A percentile compares a stretch with the other conserved stretches of the same genome.
phyloP scores from a whole-genome alignment of 2,888 invertebrate genomes.

The Ophion slaviceki region DNA sequence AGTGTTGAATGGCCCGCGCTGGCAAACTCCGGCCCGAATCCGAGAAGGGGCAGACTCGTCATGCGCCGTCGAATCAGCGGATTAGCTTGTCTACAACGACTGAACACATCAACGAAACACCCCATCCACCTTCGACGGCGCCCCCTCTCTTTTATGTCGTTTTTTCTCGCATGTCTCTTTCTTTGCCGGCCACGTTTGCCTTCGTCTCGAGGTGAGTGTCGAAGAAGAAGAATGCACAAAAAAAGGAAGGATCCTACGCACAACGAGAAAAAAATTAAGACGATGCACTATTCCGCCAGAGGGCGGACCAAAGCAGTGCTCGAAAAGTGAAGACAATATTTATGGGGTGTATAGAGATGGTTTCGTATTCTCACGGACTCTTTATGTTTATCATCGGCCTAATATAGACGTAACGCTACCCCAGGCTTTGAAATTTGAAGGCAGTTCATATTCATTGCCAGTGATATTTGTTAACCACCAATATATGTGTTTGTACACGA shows the following conservation, averaged over 20 bases:
- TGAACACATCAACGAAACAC: slow-evolving; percentile 70
- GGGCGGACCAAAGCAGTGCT: slow-evolving; percentile 30
- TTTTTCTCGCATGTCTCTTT: slow-evolving; percentile 15
- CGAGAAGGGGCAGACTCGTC: slow-evolving; percentile 71
- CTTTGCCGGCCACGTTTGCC: slow-evolving; percentile 41
- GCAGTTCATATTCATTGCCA: slow-evolving; percentile 69
- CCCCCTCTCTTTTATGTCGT: slow-evolving; percentile 35
- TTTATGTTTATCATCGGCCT: slow-evolving; percentile 70
- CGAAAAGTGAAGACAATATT: slow-evolving; percentile 41
- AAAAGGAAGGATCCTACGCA: neutral
- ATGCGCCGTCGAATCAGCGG: slow-evolving; percentile 79
- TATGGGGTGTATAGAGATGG: slow-evolving; percentile 36
- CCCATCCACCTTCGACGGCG: slow-evolving; percentile 65
- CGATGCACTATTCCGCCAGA: slow-evolving; percentile 12
- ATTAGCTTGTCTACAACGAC: slow-evolving; percentile 73
- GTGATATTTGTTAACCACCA: slow-evolving; percentile 71
- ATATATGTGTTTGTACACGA: neutral
- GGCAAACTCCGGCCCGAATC: slow-evolving; percentile 69
- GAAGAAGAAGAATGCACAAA: slow-evolving; percentile 29
- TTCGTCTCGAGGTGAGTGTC: slow-evolving; percentile 39
- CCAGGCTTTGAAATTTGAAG: slow-evolving; percentile 68
- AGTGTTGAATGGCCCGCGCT: slow-evolving; percentile 72
- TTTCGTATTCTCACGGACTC: slow-evolving; percentile 48
- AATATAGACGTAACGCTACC: slow-evolving; percentile 71
- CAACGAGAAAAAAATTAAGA: slow-evolving; percentile 9